Percentiles rank a stretch among this genome's conserved stretches.
phyloP scores from a whole-genome alignment of 2,113 vertebrate species.

The Bostrychus sinensis region DNA sequence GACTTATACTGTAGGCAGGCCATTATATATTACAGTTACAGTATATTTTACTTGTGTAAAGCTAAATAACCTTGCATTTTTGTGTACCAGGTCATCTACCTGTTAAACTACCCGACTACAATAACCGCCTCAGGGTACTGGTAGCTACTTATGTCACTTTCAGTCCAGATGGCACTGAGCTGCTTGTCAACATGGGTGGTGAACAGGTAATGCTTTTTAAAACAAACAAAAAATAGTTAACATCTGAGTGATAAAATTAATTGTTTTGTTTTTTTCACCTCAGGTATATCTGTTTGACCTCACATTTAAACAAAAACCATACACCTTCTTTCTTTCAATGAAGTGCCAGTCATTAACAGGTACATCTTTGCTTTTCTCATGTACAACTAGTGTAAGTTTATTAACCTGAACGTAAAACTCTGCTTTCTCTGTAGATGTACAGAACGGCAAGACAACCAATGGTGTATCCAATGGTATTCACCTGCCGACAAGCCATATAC shows the following conservation, averaged over 20 bases:
- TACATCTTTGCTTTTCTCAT: slow-evolving; percentile 42
- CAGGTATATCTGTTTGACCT: slow-evolving; percentile 98
- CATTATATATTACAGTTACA: too few species aligned
- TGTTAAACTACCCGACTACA: slow-evolving; percentile 95
- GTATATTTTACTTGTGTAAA: neutral
- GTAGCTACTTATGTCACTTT: slow-evolving; percentile 98
- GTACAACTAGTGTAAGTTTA: neutral
- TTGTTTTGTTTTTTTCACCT: slow-evolving; percentile 1
- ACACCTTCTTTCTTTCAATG: slow-evolving; percentile 93
- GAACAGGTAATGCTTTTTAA: slow-evolving; percentile 86
- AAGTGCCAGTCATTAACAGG: slow-evolving; percentile 89
- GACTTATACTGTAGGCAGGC: neutral
- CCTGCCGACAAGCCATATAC: slow-evolving; percentile 88
- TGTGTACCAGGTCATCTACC: slow-evolving; percentile 88
- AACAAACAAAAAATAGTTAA: neutral
- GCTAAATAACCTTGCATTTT: neutral
- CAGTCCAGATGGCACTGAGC: slow-evolving; percentile 96
- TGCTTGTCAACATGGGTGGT: slow-evolving; percentile 98
- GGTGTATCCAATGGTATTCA: slow-evolving; percentile 91
- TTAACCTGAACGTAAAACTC: slow-evolving; percentile 14
- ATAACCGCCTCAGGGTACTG: slow-evolving; percentile 92
- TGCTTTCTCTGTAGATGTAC: slow-evolving; percentile 81
- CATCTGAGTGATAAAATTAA: neutral
- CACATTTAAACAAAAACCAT: slow-evolving; percentile 94
- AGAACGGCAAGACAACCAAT: slow-evolving; percentile 93